Conservation (phyloP, 1,140 invertebrate genomes). For the Musca vetustissima region DNA sequence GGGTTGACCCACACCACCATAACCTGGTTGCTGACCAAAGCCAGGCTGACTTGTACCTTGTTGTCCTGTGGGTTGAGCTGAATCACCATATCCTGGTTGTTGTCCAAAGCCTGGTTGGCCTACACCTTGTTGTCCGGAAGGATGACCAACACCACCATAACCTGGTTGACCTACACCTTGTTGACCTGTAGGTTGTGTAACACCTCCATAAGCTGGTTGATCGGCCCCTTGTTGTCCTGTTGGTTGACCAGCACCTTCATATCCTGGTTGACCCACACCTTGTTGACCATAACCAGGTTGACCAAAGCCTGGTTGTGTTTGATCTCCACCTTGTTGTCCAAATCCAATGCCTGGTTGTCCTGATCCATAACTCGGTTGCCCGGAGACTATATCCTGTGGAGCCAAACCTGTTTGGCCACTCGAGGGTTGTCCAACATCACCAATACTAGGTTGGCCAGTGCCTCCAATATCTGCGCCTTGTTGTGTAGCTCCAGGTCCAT, state of each 20-base stretch:
- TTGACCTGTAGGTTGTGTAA: too few relatives aligned
- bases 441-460: conserved; percentile 2
- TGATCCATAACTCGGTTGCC: too few relatives aligned
- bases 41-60: not conserved
- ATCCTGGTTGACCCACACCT: not conserved
- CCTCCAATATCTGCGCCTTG: conserved; percentile 25
- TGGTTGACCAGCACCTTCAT: too few relatives aligned
- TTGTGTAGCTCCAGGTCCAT: not conserved
- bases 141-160: too few relatives aligned
- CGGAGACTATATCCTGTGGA: too few relatives aligned
- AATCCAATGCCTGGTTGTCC: not conserved
- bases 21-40: not conserved
- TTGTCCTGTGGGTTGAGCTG: not conserved
- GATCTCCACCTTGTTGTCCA: conserved; percentile 6
- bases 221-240: not conserved
- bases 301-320: not conserved
- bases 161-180: too few relatives aligned
- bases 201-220: not conserved
- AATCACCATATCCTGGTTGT: not conserved
- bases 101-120: not conserved
- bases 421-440: not conserved
- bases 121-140: too few relatives aligned
- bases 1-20: not conserved
- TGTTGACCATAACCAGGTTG: not conserved
- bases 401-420: too few relatives aligned